Conservation (phyloP, 2,797 vertebrate species). For the Hydrocynus forskahlii region DNA sequence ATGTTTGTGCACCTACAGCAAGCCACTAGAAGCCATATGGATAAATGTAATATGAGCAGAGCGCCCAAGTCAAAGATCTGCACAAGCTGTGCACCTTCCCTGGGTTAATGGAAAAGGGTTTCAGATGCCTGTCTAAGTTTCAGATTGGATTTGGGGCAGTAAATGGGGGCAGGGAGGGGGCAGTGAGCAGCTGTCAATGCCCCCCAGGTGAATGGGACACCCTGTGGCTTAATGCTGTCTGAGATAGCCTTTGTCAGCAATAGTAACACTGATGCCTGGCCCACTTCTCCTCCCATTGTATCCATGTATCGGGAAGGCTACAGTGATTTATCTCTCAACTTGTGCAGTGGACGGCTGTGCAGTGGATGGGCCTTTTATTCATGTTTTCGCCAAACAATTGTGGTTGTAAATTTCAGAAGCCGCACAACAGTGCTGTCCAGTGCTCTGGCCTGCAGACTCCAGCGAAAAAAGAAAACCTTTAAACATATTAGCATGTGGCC, state of each 20-base stretch:
- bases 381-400: constrained; percentile 29
- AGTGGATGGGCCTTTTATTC: constrained; percentile 37
- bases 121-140: constrained; percentile 59
- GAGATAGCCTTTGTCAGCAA: constrained; percentile 55
- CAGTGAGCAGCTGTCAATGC: constrained; percentile 62
- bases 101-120: constrained; percentile 52
- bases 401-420: constrained; percentile 27
- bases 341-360: constrained; percentile 35
- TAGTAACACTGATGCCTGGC: constrained; percentile 53
- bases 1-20: background rate
- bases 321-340: constrained; percentile 61
- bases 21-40: constrained; percentile 45
- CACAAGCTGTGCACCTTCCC: constrained; percentile 49
- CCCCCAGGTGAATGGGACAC: constrained; percentile 61
- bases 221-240: constrained; percentile 66
- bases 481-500: too few species aligned
- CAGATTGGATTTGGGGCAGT: constrained; percentile 61
- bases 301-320: constrained; percentile 54
- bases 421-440: constrained; percentile 2
- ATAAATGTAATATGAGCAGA: constrained; percentile 40
- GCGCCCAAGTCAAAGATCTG: constrained; percentile 14
- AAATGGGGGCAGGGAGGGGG: constrained; percentile 43
- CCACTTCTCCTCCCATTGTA: constrained; percentile 55
- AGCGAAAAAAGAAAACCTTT: background rate
- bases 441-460: background rate